Evolutionary conservation across 30 jellyfish, hydroid and myxozoan species (phyloP), one percentile per base, ranked within the genome.

Genomic region (Cassiopea andromeda): DNA sequence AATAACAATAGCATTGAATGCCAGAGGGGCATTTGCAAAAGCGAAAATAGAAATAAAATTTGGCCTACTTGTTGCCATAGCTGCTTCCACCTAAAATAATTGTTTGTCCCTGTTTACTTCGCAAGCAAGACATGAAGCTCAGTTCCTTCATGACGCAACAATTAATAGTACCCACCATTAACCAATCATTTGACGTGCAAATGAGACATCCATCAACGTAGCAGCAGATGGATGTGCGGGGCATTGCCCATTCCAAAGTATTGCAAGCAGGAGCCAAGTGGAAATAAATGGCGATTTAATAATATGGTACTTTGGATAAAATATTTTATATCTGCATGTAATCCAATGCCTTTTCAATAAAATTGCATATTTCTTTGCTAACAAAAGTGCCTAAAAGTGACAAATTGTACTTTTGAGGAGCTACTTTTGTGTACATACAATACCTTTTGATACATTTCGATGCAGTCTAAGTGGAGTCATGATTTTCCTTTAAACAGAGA

Each of bases 1-100:
- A 10, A 54, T 54, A 10, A 54, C 7, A 54, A 54, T 54, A 54
- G 7, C 64, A 54, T 54, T 54, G 10, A 54, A 0, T 10, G 64
- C 64, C 64, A 54, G 64, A 27, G 38, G 38, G 38, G 38, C 38
- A 27, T 54, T 3, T 54, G 0, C 64, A 54, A 54, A 3, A 54
- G 64, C 12, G 7, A 10, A 54, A 6, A 54, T 10, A 54, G 12
- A 54, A 54, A 6, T 3, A 3, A 10, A 54, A 6, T 10, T 3
- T 6, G 12, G 46, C 71, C 48, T 44, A 77, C 86, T 75, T 77
- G 86, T 18, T 18, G 86, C 86, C 86, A 77, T 77, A 17, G 57
- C 50, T 77, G 57, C 73, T 47, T 75, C 66, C 83, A 58, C 83
- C 46, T 8, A 19, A 43, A 46, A 38, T 75, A 49, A 38, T 9